Conservation (phyloP, 2,888 invertebrate species). For the Oligia fasciuncula region DNA sequence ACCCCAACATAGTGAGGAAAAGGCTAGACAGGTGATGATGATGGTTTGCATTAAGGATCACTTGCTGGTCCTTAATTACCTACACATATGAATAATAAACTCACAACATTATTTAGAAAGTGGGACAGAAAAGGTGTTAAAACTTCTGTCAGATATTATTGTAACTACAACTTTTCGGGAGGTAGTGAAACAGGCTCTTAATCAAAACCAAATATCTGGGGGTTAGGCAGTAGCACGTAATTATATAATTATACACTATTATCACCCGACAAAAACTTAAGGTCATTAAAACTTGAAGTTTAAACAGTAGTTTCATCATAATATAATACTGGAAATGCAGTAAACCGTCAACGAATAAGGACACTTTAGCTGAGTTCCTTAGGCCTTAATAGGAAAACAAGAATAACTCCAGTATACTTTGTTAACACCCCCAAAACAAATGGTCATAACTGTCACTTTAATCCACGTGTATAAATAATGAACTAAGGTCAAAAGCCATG, state of each 20-base stretch:
- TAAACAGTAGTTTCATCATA: conserved; percentile 3
- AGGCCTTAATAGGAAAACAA: background rate
- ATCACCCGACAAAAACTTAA: background rate
- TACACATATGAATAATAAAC: background rate
- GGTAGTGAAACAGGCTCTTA: background rate
- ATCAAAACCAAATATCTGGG: background rate
- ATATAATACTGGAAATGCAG: conserved; percentile 10
- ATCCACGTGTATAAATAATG: conserved; percentile 34
- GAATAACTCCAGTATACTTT: conserved; percentile 4
- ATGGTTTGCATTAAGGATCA: background rate
- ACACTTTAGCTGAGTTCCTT: background rate
- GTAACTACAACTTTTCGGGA: background rate
- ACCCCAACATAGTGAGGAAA: too few relatives aligned
- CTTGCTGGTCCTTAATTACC: background rate
- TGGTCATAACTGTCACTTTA: conserved; percentile 27
- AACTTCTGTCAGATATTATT: background rate
- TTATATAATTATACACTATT: background rate
- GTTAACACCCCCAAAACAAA: conserved; percentile 23
- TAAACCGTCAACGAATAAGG: conserved; percentile 2
- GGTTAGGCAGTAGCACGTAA: background rate
- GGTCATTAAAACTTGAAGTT: background rate
- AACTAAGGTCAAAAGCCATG: conserved; percentile 29
- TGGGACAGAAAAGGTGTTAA: background rate
- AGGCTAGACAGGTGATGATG: too few relatives aligned
- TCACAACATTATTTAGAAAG: background rate